Evolutionary conservation across 2,113 vertebrate genomes (phyloP).

Genomic region (Bufo gargarizans): DNA sequence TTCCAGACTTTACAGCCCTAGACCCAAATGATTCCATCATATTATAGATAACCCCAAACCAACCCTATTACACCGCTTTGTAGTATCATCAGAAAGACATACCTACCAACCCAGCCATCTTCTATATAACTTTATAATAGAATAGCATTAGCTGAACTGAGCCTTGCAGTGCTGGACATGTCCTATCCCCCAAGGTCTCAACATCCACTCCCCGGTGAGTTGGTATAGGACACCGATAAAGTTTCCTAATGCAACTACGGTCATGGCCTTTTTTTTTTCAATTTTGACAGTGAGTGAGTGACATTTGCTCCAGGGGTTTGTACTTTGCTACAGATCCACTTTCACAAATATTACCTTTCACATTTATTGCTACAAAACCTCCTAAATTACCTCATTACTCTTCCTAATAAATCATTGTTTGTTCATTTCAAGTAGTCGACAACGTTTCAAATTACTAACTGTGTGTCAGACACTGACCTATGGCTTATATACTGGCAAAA

Average conservation of each 20-base stretch:
- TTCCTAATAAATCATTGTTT: constrained; percentile 25
- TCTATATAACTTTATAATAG: no score
- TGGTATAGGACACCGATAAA: constrained; percentile 20
- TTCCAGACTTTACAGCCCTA: no score
- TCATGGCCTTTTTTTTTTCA: constrained; percentile 29
- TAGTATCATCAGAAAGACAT: no score
- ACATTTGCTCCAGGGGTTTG: constrained; percentile 45
- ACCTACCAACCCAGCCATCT: no score
- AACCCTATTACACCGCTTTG: no score
- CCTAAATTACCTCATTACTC: constrained; percentile 34
- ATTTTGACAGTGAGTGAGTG: constrained; percentile 25
- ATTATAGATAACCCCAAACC: no score
- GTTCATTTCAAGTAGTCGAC: constrained; percentile 31
- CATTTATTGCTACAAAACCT: constrained; percentile 31
- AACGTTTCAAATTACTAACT: constrained; percentile 30
- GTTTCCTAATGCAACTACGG: constrained; percentile 10
- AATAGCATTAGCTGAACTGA: not conserved
- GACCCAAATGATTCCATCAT: no score
- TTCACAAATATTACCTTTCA: constrained; percentile 48
- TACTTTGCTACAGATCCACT: constrained; percentile 18
- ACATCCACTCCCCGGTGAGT: constrained; percentile 12
- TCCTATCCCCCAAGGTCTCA: constrained; percentile 1
- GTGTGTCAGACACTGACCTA: constrained; percentile 2
- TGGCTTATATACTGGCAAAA: not conserved
- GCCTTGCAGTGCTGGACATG: constrained; percentile 16